Evolutionary conservation across 1,140 invertebrate genomes (phyloP).

Genomic region (Orussus abietinus): DNA sequence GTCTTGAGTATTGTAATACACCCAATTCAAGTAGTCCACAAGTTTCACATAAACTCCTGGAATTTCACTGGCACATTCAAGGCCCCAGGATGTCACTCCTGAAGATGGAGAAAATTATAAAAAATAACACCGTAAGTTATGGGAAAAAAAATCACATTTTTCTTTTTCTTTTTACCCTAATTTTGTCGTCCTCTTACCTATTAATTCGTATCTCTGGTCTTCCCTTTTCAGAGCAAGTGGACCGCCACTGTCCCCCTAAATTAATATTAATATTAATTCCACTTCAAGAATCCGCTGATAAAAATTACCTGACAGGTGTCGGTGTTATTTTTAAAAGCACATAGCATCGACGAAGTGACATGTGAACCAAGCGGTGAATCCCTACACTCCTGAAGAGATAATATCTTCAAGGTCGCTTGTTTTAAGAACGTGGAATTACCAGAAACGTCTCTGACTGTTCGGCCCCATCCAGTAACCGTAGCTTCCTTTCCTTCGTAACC

Average conservation of each 20-base stretch:
- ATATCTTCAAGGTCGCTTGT: slow-evolving; percentile 53
- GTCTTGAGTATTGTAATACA: slow-evolving; percentile 44
- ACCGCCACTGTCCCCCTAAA: slow-evolving; percentile 64
- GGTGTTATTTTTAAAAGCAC: slow-evolving; percentile 52
- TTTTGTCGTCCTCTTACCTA: no score
- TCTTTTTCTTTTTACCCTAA: no score
- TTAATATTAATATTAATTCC: slow-evolving; percentile 15
- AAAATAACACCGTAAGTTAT: not conserved
- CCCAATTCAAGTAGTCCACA: slow-evolving; percentile 58
- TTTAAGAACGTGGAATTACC: slow-evolving; percentile 53
- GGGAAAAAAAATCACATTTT: no score
- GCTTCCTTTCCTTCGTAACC: slow-evolving; percentile 51
- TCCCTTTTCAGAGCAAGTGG: slow-evolving; percentile 47
- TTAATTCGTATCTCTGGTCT: slow-evolving; percentile 45
- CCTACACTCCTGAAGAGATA: slow-evolving; percentile 41
- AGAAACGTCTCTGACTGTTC: slow-evolving; percentile 47
- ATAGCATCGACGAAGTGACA: slow-evolving; percentile 53
- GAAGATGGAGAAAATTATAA: no score
- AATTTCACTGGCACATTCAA: slow-evolving; percentile 57
- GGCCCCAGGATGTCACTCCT: slow-evolving; percentile 60
- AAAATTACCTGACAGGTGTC: slow-evolving; percentile 60
- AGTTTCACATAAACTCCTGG: slow-evolving; percentile 61
- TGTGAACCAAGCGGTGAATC: slow-evolving; percentile 46
- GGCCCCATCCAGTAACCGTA: slow-evolving; percentile 65
- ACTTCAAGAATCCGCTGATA: slow-evolving; percentile 22